Evolutionary conservation across 64 coral and sea anemone genomes (phyloP), one percentile per base, ranked within the genome.

Genomic region (Actinia equina): DNA sequence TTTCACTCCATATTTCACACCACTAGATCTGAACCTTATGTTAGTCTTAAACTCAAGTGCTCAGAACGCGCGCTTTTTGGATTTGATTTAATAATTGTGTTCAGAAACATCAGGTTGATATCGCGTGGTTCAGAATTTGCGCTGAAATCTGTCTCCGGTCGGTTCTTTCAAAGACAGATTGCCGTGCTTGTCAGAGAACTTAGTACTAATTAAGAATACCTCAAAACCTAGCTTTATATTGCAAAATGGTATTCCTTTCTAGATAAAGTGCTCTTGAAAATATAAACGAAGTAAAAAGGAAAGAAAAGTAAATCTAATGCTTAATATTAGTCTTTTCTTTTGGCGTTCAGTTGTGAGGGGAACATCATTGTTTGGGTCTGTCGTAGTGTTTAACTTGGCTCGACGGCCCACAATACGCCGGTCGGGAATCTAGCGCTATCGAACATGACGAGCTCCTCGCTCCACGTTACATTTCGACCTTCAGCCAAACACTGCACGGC

Each of bases 1-100:
- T 74, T 81, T 81, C 78, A 81, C 78, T 81, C 22, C 83, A 43
- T 52, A 85, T 85, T 85, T 85, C 52, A 85, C 83, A 53, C 83
- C 55, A 63, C 14, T 61, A 42, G 55, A 81, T 81, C 78, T 81
- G 78, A 81, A 81, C 78, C 78, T 16, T 81, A 81, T 81, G 78
- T 81, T 81, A 23, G 43, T 49, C 78, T 10, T 15, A 74, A 65
- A 14, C 25, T 74, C 9, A 41, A 74, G 69, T 41, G 69, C 69
- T 74, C 69, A 25, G 11, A 74, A 74, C 69, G 69, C 69, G 26
- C 69, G 69, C 25, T 74, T 74, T 41, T 74, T 74, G 69, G 69
- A 74, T 74, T 7, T 41, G 10, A 42, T 7, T 5, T 41, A 27
- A 74, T 41, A 74, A 41, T 14, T 30, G 69, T 74, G 69, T 74